Evolutionary conservation across 1,140 invertebrate species (phyloP), one percentile per base, ranked within the genome.

Genomic region (Drosophila navojoa): DNA sequence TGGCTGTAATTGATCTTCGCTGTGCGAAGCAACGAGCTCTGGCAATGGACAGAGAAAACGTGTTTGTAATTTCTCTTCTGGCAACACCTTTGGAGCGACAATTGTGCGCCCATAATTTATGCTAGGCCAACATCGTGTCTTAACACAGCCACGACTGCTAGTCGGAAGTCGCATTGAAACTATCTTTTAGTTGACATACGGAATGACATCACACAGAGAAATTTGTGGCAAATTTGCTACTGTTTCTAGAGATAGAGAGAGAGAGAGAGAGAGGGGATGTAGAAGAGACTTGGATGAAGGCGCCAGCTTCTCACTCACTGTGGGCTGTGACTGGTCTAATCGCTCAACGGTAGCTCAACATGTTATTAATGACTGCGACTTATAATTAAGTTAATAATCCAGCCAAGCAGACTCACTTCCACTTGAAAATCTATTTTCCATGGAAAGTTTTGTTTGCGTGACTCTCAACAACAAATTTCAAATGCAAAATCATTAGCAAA

Each of bases 341-440:
- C 42, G 25, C 25, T 50, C 64, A 77, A 53, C 49, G 75, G 66
- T 27, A 70, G 45, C 76, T 54, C 58, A 71, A 66, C 66, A 54
- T 77, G 67, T 77, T 77, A 80, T 76, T 76, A 81, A 81, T 76
- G 70, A 81, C 47, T 11, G 42, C 57, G 55, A 52, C 75, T 78
- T 85, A 78, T 87, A 87, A 76, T 81, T 77, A 87, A 81, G 71
- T 50, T 87, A 85, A 87, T 85, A 71, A 61, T 68, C 63, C 64
- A 59, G 38, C 32, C 29, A 32, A 7, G 32, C 32, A 32, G 32
- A 32, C 7, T 32, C 32, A 32, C 42, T 19, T 57, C 19, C 15
- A 59, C 27, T 47, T 27, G 61, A 79, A 50, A 77, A 45, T 85
- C 45, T 38, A 40, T 15, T 86, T 81, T 61, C 60, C 78, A 71